A percentile compares a stretch with the other conserved stretches of the same genome.
phyloP scores from a whole-genome alignment of 2,888 invertebrate genomes.

The Lobophora halterata region DNA sequence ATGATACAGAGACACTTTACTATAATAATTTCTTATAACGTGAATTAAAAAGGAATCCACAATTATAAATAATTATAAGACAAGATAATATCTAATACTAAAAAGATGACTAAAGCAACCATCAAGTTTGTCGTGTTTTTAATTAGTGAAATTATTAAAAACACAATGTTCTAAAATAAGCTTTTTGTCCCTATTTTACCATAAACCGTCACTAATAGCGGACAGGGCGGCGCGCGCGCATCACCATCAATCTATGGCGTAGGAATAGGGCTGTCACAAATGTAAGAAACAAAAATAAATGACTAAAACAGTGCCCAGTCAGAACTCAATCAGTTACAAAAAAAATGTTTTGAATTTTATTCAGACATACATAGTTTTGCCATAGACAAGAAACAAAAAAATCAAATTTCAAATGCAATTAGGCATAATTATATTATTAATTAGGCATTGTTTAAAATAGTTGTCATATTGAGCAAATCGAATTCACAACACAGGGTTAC shows the following conservation, averaged over 20 bases:
- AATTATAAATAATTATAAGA: slow-evolving; percentile 1
- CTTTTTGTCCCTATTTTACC: slow-evolving; percentile 51
- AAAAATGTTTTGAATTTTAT: too few species aligned
- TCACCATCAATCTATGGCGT: slow-evolving; percentile 61
- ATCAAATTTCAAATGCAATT: too few species aligned
- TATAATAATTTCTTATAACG: background rate
- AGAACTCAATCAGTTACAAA: too few species aligned
- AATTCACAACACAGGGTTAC: too few species aligned
- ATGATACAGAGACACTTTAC: too few species aligned
- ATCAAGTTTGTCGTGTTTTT: slow-evolving; percentile 25
- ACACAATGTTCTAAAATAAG: slow-evolving; percentile 44
- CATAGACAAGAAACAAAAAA: too few species aligned
- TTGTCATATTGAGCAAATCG: too few species aligned
- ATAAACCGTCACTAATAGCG: slow-evolving; percentile 68
- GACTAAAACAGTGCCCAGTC: too few species aligned
- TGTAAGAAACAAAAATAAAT: too few species aligned
- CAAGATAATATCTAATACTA: background rate
- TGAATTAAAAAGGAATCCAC: background rate
- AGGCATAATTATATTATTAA: too few species aligned
- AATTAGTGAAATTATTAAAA: slow-evolving; percentile 41
- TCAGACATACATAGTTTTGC: too few species aligned
- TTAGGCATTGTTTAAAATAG: too few species aligned
- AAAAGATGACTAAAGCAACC: slow-evolving; percentile 5
- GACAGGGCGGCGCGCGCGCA: slow-evolving; percentile 45
- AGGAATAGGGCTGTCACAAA: slow-evolving; percentile 41